A percentile compares a stretch with the other conserved stretches of the same genome.
Evolutionary conservation across 2,797 vertebrate genomes (phyloP).

Genomic region (Gallirallus australis): DNA sequence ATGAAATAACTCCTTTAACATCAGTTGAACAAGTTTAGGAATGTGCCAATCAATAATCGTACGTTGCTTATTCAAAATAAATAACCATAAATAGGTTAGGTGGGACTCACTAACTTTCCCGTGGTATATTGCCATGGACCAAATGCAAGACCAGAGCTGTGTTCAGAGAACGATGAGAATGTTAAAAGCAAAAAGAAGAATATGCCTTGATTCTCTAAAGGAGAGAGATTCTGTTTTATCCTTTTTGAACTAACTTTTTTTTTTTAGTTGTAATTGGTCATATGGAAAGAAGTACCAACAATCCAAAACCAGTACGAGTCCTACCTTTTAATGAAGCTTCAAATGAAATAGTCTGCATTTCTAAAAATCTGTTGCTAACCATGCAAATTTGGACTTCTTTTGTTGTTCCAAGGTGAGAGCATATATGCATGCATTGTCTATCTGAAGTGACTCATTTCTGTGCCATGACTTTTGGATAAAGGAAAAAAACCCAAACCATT

Average conservation of each 20-base stretch:
- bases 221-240: background rate
- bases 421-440: fast-evolving
- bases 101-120: background rate
- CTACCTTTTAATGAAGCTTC: background rate
- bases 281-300: background rate
- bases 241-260: background rate
- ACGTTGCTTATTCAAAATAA: background rate
- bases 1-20: background rate
- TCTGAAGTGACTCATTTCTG: background rate
- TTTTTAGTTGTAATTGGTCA: background rate
- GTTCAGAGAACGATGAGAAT: background rate
- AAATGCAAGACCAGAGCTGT: background rate
- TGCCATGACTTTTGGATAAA: background rate
- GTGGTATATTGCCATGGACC: background rate
- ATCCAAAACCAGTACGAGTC: background rate
- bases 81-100: background rate
- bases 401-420: background rate
- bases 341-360: background rate
- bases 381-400: background rate
- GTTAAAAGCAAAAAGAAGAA: background rate
- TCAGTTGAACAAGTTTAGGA: background rate
- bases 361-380: background rate
- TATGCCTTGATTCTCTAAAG: background rate
- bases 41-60: background rate
- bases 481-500: background rate